Conservation (phyloP, 37 sponge, comb jelly and placozoan species). For the Dysidea cf. avara region DNA sequence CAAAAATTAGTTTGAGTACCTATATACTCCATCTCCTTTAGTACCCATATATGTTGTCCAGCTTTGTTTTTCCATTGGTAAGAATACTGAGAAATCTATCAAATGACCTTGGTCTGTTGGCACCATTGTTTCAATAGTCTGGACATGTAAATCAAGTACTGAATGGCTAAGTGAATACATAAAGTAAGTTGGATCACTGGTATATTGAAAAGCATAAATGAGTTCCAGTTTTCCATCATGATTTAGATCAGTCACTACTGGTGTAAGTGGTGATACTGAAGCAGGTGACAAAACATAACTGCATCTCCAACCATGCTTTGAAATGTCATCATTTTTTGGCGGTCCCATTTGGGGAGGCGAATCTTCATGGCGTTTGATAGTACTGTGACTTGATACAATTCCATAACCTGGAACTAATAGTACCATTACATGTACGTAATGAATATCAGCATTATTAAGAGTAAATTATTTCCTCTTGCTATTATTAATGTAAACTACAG, state of each 20-base stretch:
- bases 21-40: slow-evolving; percentile 22
- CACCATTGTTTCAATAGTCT: slow-evolving; percentile 6
- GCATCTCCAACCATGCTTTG: too few relatives aligned
- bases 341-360: too few relatives aligned
- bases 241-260: slow-evolving; percentile 14
- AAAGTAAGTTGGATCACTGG: not conserved
- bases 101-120: not conserved
- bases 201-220: not conserved
- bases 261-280: not conserved
- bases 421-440: too few relatives aligned
- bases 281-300: not conserved
- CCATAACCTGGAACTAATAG: too few relatives aligned
- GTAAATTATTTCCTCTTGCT: too few relatives aligned
- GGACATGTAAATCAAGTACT: not conserved
- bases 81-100: slow-evolving; percentile 43
- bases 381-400: too few relatives aligned
- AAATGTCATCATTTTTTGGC: too few relatives aligned
- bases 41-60: slow-evolving; percentile 78
- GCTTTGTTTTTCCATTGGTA: slow-evolving; percentile 50
- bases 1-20: too few relatives aligned
- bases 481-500: too few relatives aligned
- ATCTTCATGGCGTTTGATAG: too few relatives aligned
- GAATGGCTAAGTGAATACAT: not conserved
- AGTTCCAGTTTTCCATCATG: slow-evolving; percentile 11
- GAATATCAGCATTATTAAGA: too few relatives aligned